Evolutionary conservation across 64 coral and sea anemone genomes (phyloP).

Genomic region (Porites australiensis): DNA sequence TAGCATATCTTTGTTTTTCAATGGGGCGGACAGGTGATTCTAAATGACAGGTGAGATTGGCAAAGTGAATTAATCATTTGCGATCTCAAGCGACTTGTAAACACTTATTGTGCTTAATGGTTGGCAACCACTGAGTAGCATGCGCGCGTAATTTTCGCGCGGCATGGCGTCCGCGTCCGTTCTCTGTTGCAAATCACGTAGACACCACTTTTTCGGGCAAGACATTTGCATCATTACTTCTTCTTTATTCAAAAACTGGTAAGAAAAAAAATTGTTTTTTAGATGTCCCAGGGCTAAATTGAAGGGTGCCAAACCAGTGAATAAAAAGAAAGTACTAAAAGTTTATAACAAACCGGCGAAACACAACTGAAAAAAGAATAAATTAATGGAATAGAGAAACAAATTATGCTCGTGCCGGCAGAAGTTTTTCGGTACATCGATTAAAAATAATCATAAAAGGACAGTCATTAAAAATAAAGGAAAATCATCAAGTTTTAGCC

Average conservation of each 20-base stretch:
- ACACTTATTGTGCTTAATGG: conserved; percentile 28
- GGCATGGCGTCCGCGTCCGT: not conserved
- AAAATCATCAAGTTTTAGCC: too few relatives aligned
- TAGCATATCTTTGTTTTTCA: conserved; percentile 28
- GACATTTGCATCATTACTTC: not conserved
- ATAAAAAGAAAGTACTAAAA: not conserved
- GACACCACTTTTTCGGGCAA: not conserved
- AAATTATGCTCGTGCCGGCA: too few relatives aligned
- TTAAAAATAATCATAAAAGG: too few relatives aligned
- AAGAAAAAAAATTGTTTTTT: not conserved
- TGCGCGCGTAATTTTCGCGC: not conserved
- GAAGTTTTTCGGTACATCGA: too few relatives aligned
- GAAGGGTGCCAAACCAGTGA: not conserved
- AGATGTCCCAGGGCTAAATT: not conserved
- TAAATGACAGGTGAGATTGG: conserved; percentile 14
- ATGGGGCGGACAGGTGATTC: not conserved
- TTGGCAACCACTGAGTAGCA: not conserved
- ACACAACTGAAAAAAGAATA: not conserved
- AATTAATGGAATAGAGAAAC: not conserved
- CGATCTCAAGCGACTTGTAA: conserved; percentile 25
- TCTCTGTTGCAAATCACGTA: not conserved
- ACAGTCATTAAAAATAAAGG: too few relatives aligned
- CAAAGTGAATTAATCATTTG: conserved; percentile 21
- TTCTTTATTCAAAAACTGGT: not conserved
- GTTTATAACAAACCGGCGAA: not conserved